Percentiles rank a stretch among this genome's conserved stretches.
phyloP scores from a whole-genome alignment of 2,113 vertebrate species.

The Zapus hudsonius region DNA sequence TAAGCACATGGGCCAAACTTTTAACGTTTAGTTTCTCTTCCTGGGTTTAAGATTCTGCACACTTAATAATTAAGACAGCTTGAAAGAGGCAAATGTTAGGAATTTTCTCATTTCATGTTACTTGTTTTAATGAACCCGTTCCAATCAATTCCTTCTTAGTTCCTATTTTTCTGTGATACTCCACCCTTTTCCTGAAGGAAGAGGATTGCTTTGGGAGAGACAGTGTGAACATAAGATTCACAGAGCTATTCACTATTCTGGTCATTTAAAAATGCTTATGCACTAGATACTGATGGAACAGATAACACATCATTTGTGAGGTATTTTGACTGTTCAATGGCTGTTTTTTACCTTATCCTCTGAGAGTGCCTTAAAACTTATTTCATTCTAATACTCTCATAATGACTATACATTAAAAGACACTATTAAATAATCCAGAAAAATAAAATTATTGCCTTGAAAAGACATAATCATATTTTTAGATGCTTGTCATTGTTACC shows the following conservation, averaged over 20 bases:
- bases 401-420: neutral
- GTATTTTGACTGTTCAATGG: neutral
- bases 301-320: neutral
- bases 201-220: neutral
- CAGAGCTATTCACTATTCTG: neutral
- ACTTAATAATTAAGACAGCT: neutral
- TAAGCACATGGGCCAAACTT: neutral
- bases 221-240: neutral
- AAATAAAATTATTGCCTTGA: constrained; percentile 14
- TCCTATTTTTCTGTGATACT: neutral
- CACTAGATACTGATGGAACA: neutral
- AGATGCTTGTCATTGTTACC: neutral
- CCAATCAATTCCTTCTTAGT: neutral
- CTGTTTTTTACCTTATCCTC: neutral
- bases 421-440: neutral
- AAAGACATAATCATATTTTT: constrained; percentile 7
- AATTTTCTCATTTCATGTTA: neutral
- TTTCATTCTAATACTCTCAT: neutral
- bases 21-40: constrained; percentile 12
- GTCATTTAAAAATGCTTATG: constrained; percentile 9
- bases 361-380: neutral
- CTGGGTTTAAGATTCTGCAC: neutral
- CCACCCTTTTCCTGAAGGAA: neutral
- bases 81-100: constrained; percentile 8
- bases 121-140: neutral